Evolutionary conservation across 92 coral and sea anemone genomes (phyloP), one percentile per base, ranked within the genome.

Genomic region (Zoanthus solanderi): DNA sequence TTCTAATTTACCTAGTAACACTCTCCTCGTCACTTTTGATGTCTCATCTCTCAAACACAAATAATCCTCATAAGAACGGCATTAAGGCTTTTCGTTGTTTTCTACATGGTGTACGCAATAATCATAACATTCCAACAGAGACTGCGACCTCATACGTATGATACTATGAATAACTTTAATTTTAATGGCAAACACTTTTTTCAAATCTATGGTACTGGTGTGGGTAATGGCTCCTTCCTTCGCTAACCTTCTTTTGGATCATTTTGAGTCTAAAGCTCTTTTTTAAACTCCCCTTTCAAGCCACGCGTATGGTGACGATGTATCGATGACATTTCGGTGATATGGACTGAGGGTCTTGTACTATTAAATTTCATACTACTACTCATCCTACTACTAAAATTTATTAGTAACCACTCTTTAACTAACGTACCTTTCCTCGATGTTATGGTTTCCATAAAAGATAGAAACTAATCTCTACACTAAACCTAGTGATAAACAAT

Each of bases 401-500:
- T 87, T 42, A 77, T 74, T 9, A 75, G 90, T 76, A 61, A 63
- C 28, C 60, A 34, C 2, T 34, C 42, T 34, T 34, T 34, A 34
- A 34, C 42, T 34, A 34, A 34, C 42, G 42, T 34, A 34, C 42
- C 42, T 34, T 34, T 34, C 42, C 42, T 34, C 42, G 42, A 34
- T 3, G 90, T 87, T 0, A 34, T 46, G 74, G 77, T 87, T 75
- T 76, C 30, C 31, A 66, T 78, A 9, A 54, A 72, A 6, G 66
- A 61, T 87, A 2, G 23, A 17, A 18, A 77, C 90, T 63, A 78
- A 87, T 48, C 83, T 87, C 5, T 77, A 87, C 15, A 58, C 84
- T 72, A 87, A 87, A 76, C 90, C 90, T 1, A 76, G 84, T 34
- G 77, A 87, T 18, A 87, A 76, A 10, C 90, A 87, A 34, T 77